These are phyloP conservation scores for Nemurella pictetii DNA, from an alignment of 2,888 invertebrate genomes.

Conservation along the genomic window DNA sequence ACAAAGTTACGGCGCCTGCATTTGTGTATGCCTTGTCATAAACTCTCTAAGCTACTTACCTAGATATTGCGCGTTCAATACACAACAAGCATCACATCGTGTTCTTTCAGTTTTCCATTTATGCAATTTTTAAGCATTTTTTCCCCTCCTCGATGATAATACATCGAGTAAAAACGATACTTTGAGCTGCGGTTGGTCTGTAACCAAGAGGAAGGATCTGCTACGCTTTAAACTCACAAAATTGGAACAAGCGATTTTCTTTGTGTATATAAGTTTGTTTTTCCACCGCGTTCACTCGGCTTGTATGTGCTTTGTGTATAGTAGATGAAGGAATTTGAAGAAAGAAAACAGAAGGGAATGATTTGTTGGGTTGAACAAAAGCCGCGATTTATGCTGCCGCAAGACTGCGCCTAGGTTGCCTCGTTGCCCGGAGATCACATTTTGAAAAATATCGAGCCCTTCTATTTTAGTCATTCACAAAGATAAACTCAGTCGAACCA, in stretches of 20 bases:
- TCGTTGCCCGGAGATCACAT: not conserved
- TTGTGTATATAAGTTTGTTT: conserved; percentile 23
- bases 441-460: not conserved
- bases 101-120: not conserved
- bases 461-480: not conserved
- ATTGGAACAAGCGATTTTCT: conserved; percentile 23
- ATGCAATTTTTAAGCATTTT: not conserved
- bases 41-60: not conserved
- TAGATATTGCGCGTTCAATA: not conserved
- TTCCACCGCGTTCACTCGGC: conserved; percentile 20
- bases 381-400: conserved; percentile 17
- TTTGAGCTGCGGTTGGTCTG: not conserved
- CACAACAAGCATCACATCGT: not conserved
- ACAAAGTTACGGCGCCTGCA: not conserved
- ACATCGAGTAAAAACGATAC: conserved; percentile 2
- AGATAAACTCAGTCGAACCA: not conserved
- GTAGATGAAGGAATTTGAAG: conserved; percentile 17
- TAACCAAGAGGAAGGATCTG: not conserved
- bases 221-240: not conserved
- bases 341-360: conserved; percentile 20
- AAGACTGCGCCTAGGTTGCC: not conserved
- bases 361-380: conserved; percentile 21
- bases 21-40: not conserved
- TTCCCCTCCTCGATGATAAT: not conserved
- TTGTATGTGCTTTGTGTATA: conserved; percentile 23